Conservation (phyloP, 2,888 invertebrate species). For the Seladonia tumulorum region DNA sequence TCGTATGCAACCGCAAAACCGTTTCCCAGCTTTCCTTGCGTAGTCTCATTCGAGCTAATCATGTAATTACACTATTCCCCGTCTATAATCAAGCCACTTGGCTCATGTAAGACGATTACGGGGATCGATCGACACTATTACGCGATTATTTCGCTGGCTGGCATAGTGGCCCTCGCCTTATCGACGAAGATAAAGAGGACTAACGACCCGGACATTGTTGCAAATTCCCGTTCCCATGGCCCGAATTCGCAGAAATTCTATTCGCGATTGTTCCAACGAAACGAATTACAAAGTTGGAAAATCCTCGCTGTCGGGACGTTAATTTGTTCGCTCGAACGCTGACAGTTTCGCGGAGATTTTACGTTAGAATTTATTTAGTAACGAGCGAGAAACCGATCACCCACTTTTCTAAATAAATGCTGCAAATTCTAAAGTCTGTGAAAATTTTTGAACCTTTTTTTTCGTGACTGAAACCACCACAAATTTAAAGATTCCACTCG, state of each 20-base stretch:
- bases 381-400: too few species aligned
- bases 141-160: not conserved
- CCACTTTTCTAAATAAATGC: too few species aligned
- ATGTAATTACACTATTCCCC: not conserved
- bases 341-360: not conserved
- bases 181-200: not conserved
- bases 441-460: too few species aligned
- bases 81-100: not conserved
- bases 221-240: not conserved
- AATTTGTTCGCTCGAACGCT: not conserved
- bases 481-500: too few species aligned
- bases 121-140: not conserved
- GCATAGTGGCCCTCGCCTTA: not conserved
- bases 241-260: not conserved
- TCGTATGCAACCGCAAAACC: not conserved
- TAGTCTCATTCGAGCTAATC: not conserved
- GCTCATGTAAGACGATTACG: constrained; percentile 10
- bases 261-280: not conserved
- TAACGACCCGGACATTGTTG: not conserved
- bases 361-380: too few species aligned
- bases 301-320: not conserved
- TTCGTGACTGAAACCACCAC: too few species aligned
- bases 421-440: too few species aligned
- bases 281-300: not conserved
- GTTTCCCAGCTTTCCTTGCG: not conserved